Conservation (phyloP, 2,113 vertebrate species). For the Dipodomys spectabilis region DNA sequence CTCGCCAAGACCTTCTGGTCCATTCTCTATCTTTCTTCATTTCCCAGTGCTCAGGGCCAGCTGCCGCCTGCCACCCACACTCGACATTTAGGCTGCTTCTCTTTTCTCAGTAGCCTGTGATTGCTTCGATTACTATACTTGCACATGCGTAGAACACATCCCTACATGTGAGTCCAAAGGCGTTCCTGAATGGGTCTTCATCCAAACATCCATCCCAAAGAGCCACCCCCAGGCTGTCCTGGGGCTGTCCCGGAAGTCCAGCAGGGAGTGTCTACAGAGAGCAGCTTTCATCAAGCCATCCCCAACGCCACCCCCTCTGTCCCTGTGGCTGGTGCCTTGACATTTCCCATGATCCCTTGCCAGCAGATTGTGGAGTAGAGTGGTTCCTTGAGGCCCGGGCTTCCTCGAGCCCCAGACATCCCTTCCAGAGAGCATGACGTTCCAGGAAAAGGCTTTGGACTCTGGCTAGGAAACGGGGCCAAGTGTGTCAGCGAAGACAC, state of each 20-base stretch:
- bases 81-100: background rate
- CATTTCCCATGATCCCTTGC: fast-evolving
- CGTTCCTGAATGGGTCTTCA: background rate
- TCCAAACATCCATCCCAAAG: background rate
- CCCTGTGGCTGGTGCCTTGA: background rate
- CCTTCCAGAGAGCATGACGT: background rate
- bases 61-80: no score
- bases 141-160: background rate
- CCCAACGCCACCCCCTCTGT: fast-evolving
- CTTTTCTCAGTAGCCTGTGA: fast-evolving
- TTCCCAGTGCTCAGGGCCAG: no score
- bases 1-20: no score
- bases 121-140: background rate
- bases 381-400: background rate
- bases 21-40: no score
- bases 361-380: fast-evolving
- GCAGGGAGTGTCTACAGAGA: background rate
- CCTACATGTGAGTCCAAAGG: background rate
- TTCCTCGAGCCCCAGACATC: constrained; percentile 8
- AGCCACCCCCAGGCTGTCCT: background rate
- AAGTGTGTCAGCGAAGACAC: constrained; percentile 43
- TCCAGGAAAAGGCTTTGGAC: background rate
- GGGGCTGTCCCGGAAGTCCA: background rate
- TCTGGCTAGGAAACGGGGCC: constrained; percentile 37
- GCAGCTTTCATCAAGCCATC: fast-evolving